Base-by-base conservation (phyloP, 2,797 vertebrate genomes). In the Rousettus madagascariensis region DNA sequence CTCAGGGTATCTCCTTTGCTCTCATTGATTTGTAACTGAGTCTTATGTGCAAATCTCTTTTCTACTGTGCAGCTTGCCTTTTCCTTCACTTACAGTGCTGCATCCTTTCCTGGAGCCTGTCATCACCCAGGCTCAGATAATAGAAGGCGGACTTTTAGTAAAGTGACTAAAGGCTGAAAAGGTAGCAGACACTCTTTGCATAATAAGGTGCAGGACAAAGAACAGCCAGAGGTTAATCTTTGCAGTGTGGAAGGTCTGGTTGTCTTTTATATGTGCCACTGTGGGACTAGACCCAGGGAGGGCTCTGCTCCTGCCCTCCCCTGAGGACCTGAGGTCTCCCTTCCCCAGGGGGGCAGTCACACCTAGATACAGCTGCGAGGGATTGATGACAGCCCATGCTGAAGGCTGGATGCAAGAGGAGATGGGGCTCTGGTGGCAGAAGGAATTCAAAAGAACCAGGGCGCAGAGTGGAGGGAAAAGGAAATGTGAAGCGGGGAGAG, bases 351-450 rank as follows among this genome's bases (percentile, higher is more conserved):
- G 7, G 53, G 33, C 71, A 36, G 36, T 41, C 0, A 6, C 59
- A 46, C 36, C 61, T 55, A 69, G 68, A n/a, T 11, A 16, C 43
- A 63, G 49, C 77, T 7, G 38, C 38, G 68, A n/a, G 17, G 57
- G 66, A 63, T 3, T 0, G 11, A 11, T 0, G 11, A 11, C 8
- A 7, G 10, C 17, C 8, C 19, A 0, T 0, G 11, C 38, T 22
- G 53, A 28, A 69, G 82, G 19, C 46, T 53, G 69, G 55, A 24
- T 26, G 41, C 16, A 6, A 68, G 69, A 77, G 36, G 59, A 86
- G 43, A 59, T 68, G 61, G 87, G 89, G 16, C 55, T 71, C 10
- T 0, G 24, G 57, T 28, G 66, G 66, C 28, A 72, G 71, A 74
- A 80, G 41, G 78, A 74, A 49, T 51, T 1, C n/a, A 36, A 36